These are phyloP conservation scores for Cryptotis parvus DNA, from an alignment of 2,113 vertebrate species.

Conservation along the genomic window DNA sequence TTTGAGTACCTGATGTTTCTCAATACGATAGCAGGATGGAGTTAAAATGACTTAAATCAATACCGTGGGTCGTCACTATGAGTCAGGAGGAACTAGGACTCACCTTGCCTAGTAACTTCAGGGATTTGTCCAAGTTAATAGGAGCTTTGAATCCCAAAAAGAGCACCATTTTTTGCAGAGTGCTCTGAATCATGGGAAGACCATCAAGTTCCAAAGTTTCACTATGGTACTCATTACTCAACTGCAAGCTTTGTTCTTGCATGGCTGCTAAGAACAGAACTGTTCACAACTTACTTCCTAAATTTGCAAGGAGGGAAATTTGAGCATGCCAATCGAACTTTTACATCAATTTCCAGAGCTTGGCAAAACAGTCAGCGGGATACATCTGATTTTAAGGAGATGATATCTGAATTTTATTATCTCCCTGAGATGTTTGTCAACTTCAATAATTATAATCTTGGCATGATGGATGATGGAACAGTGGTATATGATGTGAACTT, in stretches of 20 bases:
- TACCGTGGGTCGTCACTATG: too few relatives aligned
- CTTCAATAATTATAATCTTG: too few relatives aligned
- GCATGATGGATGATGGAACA: too few relatives aligned
- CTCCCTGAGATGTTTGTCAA: too few relatives aligned
- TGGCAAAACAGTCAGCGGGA: constrained; percentile 99
- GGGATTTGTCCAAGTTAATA: too few relatives aligned
- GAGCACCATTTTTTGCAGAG: constrained; percentile 96
- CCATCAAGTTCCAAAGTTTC: constrained; percentile 98
- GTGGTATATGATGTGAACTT: too few relatives aligned
- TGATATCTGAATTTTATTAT: too few relatives aligned
- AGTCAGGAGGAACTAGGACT: too few relatives aligned
- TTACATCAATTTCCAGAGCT: constrained; percentile 96
- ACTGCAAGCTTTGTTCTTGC: constrained; percentile 96
- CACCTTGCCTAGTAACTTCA: too few relatives aligned
- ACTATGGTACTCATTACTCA: constrained; percentile 99
- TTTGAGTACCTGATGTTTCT: constrained; percentile 98
- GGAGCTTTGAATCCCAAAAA: constrained; percentile 98
- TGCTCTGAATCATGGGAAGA: constrained; percentile 98
- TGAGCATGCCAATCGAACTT: constrained; percentile 97
- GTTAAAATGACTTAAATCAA: too few relatives aligned
- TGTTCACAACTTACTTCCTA: constrained; percentile 98
- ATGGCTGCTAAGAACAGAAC: constrained; percentile 97
- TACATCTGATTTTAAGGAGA: constrained; percentile 99
- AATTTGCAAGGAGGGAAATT: constrained; percentile 99
- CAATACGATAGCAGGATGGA: constrained; percentile 97